A percentile compares a stretch with the other conserved stretches of the same genome.
These are phyloP conservation scores for Odontesthes bonariensis DNA, from an alignment of 2,113 vertebrate genomes.

Conservation along the genomic window DNA sequence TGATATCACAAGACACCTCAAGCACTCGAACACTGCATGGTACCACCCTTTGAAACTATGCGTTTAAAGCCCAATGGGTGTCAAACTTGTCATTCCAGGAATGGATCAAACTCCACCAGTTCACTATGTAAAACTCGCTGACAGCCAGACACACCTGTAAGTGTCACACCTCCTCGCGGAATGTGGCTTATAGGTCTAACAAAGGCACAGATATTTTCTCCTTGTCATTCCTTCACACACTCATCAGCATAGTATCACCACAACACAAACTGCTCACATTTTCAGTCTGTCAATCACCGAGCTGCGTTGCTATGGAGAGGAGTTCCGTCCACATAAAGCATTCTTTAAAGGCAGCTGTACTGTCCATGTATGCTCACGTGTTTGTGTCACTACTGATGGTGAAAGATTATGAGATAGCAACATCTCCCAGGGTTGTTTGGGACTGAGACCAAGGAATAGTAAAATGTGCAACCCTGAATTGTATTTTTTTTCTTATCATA, in stretches of 20 bases:
- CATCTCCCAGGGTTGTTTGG: no score
- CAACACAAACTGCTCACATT: slow-evolving; percentile 1
- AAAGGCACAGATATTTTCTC: slow-evolving; percentile 7
- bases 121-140: not conserved
- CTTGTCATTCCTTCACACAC: slow-evolving; percentile 16
- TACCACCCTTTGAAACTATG: slow-evolving; percentile 42
- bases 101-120: slow-evolving; percentile 24
- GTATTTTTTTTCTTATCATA: no score
- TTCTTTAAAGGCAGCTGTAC: no score
- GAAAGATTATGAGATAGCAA: no score
- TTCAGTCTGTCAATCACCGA: not conserved
- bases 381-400: no score
- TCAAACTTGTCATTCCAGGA: slow-evolving; percentile 56
- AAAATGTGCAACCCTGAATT: no score
- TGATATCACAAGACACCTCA: not conserved
- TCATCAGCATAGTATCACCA: not conserved
- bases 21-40: not conserved
- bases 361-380: no score
- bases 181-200: slow-evolving; percentile 53
- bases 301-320: not conserved
- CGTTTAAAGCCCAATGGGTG: slow-evolving; percentile 1
- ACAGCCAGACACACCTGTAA: slow-evolving; percentile 68
- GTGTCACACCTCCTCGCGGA: slow-evolving; percentile 60
- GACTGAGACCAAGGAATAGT: no score
- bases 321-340: not conserved